These are phyloP conservation scores for Alouatta palliata DNA, from an alignment of 2,113 vertebrate genomes.

Conservation along the genomic window DNA sequence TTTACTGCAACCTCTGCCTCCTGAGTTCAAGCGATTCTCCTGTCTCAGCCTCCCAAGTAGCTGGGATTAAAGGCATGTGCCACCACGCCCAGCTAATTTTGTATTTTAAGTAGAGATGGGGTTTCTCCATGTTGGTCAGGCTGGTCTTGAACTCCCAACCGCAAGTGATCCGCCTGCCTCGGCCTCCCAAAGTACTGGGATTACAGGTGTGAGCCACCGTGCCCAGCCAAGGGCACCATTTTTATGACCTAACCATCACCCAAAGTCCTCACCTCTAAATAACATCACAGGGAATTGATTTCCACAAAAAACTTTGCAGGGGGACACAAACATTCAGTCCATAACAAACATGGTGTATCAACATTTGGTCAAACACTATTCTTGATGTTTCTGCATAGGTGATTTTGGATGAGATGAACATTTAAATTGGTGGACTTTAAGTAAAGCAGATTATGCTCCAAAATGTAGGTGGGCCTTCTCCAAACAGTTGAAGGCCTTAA, in stretches of 20 bases:
- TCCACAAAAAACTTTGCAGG: neutral
- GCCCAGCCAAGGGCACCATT: no score
- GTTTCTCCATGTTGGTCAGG: no score
- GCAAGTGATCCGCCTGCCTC: no score
- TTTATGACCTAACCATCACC: neutral
- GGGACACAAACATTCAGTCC: neutral
- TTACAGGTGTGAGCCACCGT: no score
- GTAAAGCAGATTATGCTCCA: neutral
- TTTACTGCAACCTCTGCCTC: no score
- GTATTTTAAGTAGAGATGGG: no score
- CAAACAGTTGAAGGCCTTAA: neutral
- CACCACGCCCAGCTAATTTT: no score
- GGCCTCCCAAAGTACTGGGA: no score
- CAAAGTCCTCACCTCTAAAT: neutral
- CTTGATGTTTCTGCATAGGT: neutral
- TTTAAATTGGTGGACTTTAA: neutral
- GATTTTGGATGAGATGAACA: neutral
- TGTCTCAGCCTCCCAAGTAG: no score
- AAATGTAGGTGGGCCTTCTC: neutral
- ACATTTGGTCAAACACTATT: neutral
- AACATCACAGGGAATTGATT: neutral
- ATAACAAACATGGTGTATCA: neutral
- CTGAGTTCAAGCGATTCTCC: no score
- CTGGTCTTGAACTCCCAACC: no score
- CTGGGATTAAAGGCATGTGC: no score